Base-by-base conservation (phyloP, 2,797 vertebrate species). In the Cryptoprocta ferox region DNA sequence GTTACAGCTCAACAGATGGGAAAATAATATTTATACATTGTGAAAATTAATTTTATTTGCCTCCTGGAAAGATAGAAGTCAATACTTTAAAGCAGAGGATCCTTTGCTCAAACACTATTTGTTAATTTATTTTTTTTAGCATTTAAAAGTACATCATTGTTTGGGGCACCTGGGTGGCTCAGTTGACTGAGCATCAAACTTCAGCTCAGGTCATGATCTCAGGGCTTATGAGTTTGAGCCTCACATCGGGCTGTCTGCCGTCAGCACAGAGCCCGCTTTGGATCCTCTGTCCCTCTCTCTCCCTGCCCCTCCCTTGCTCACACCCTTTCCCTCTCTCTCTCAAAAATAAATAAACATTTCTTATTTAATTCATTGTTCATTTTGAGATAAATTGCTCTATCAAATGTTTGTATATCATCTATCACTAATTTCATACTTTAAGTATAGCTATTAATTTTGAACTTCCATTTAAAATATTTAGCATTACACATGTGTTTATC, bases 391-490 rank as follows among this genome's bases (percentile, higher is more conserved):
- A 88, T 80, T 50, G 6, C 16, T 91, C 19, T 80, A 35, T 53
- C 28, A 65, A 73, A 80, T 39, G 48, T 84, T 89, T 90, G 28
- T 84, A 28, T 79, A 39, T 66, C 59, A 88, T 82, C 37, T 66
- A 68, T 66, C 73, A 86, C 48, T 37, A 76, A 79, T 45, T 94
- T 95, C 70, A 88, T 45, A 39, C 87, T 88, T 94, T 68, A 78
- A 95, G 48, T 53, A 87, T 56, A 85, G 53, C 9, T 91, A 45
- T 95, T 78, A 78, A 78, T 94, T 66, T 37, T 84, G 35, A 89
- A 13, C 11, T 30, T 85, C 70, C 89, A 85, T 53, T 93, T 28
- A 92, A 94, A 88, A 81, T 71, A 87, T 70, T 85, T 89, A 42
- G 28, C 37, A 53, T 50, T 96, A 24, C n/a, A 89, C 39, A 39